Percentiles rank a stretch among this genome's conserved stretches.
Evolutionary conservation across 2,888 invertebrate genomes (phyloP).

Genomic region (Empis livida): DNA sequence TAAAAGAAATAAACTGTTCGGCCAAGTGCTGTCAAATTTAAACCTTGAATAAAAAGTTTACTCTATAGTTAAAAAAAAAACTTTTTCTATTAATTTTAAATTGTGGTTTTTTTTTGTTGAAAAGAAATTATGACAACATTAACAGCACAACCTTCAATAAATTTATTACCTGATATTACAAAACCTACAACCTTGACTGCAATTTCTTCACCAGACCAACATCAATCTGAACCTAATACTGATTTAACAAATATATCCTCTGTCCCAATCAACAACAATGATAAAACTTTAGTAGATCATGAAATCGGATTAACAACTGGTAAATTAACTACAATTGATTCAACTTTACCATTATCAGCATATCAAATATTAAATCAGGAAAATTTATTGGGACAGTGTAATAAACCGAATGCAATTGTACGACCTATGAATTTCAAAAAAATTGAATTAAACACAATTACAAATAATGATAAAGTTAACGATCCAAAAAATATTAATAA

Average conservation of each 20-base stretch:
- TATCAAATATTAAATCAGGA: constrained; percentile 22
- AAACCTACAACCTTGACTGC: no score
- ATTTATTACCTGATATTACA: constrained; percentile 11
- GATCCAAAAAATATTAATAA: background rate
- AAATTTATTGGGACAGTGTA: constrained; percentile 12
- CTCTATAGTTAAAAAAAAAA: no score
- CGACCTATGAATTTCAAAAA: constrained; percentile 33
- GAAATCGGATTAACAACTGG: constrained; percentile 15
- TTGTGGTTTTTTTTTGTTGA: background rate
- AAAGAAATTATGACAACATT: constrained; percentile 28
- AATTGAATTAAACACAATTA: background rate
- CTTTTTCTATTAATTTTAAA: no score
- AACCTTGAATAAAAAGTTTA: no score
- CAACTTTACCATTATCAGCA: constrained; percentile 10
- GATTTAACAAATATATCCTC: no score
- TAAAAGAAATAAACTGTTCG: no score
- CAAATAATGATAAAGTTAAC: background rate
- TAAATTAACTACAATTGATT: constrained; percentile 15
- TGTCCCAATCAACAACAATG: no score
- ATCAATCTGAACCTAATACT: no score
- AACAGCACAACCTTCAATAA: constrained; percentile 20
- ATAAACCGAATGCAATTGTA: constrained; percentile 44
- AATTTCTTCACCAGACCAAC: no score
- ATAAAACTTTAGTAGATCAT: no score
- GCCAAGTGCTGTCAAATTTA: no score